Evolutionary conservation across 2,113 vertebrate species (phyloP).

Genomic region (Oxyruncus cristatus): DNA sequence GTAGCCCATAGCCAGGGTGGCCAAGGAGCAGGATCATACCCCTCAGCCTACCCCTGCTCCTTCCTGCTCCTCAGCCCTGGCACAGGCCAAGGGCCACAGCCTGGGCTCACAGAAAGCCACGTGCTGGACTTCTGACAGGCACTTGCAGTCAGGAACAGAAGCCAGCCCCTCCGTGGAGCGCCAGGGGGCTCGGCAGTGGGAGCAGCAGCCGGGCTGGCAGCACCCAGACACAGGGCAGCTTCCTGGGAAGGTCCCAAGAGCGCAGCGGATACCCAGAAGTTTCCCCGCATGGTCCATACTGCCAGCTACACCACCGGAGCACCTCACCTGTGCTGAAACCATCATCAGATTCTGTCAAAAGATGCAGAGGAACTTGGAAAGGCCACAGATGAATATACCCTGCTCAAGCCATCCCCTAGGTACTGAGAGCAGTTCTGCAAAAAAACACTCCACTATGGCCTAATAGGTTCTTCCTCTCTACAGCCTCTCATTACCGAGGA

Average conservation of each 20-base stretch:
- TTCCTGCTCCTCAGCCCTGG: background rate
- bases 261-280: background rate
- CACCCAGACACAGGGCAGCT: background rate
- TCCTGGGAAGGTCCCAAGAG: background rate
- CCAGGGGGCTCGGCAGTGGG: background rate
- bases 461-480: background rate
- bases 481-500: background rate
- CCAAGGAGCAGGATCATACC: background rate
- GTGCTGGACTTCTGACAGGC: rapidly evolving
- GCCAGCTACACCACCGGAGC: background rate
- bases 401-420: background rate
- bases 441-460: background rate
- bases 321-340: background rate
- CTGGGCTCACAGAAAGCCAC: background rate
- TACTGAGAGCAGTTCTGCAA: background rate
- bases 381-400: background rate
- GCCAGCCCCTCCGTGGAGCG: background rate
- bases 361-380: background rate
- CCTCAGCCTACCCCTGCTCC: background rate
- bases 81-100: background rate
- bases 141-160: background rate
- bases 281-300: rapidly evolving
- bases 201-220: background rate
- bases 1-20: background rate
- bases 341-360: background rate